Evolutionary conservation across 1,140 invertebrate species (phyloP).

Genomic region (Luehdorfia chinensis): DNA sequence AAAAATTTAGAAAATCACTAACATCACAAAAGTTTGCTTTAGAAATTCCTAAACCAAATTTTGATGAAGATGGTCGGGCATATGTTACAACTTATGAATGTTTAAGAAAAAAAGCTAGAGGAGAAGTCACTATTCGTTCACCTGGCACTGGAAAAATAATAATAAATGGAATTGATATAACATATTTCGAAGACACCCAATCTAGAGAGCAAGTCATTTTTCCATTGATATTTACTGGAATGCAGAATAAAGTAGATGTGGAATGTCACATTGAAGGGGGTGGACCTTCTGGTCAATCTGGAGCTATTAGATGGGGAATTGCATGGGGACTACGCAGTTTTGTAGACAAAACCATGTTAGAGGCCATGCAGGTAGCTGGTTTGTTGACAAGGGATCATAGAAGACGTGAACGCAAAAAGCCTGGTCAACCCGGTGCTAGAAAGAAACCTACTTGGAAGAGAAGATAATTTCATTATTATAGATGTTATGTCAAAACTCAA

Average conservation of each 20-base stretch:
- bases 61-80: constrained; percentile 82
- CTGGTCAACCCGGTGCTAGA: constrained; percentile 93
- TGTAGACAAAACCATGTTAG: constrained; percentile 85
- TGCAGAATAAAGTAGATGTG: constrained; percentile 89
- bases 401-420: constrained; percentile 93
- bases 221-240: constrained; percentile 88
- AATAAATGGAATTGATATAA: constrained; percentile 89
- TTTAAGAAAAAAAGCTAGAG: constrained; percentile 84
- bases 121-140: constrained; percentile 80
- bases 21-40: constrained; percentile 74
- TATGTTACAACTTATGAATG: constrained; percentile 85
- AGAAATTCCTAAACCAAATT: constrained; percentile 80
- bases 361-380: constrained; percentile 96
- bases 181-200: constrained; percentile 84
- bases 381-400: constrained; percentile 90
- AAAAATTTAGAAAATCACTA: constrained; percentile 81
- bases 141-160: constrained; percentile 90
- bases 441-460: constrained; percentile 96
- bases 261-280: constrained; percentile 84
- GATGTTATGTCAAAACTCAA: background rate
- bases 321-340: constrained; percentile 88
- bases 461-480: constrained; percentile 78
- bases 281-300: constrained; percentile 87
- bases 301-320: constrained; percentile 91
- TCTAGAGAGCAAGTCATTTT: constrained; percentile 90